Evolutionary conservation across 1,140 invertebrate genomes (phyloP).

Genomic region (Anthonomus grandis): DNA sequence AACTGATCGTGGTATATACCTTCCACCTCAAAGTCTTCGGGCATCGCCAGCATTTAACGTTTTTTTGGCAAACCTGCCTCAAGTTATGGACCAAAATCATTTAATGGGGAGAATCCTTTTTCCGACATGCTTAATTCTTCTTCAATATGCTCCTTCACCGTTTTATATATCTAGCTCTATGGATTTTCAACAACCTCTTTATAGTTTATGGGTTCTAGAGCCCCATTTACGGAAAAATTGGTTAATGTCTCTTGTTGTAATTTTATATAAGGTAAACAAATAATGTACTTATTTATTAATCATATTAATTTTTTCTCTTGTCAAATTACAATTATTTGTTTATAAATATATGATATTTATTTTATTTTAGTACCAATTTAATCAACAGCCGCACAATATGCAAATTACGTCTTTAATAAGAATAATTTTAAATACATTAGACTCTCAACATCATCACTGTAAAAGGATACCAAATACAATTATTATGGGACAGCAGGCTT

Average conservation of each 20-base stretch:
- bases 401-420: slow-evolving; percentile 80
- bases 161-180: slow-evolving; percentile 52
- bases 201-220: slow-evolving; percentile 86
- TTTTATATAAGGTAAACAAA: slow-evolving; percentile 86
- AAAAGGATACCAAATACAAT: slow-evolving; percentile 74
- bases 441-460: slow-evolving; percentile 86
- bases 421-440: slow-evolving; percentile 91
- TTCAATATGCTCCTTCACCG: slow-evolving; percentile 86
- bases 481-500: slow-evolving; percentile 63
- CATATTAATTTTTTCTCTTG: neutral
- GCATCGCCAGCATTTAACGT: slow-evolving; percentile 93
- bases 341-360: neutral
- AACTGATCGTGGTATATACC: slow-evolving; percentile 84
- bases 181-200: slow-evolving; percentile 61
- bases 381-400: slow-evolving; percentile 71
- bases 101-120: slow-evolving; percentile 83
- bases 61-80: slow-evolving; percentile 87
- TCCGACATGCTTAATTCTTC: slow-evolving; percentile 77
- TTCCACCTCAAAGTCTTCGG: slow-evolving; percentile 82
- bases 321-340: no score
- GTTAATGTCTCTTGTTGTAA: slow-evolving; percentile 89
- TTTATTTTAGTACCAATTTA: slow-evolving; percentile 81
- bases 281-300: neutral
- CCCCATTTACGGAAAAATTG: slow-evolving; percentile 82
- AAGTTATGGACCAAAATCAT: slow-evolving; percentile 93